A percentile compares a stretch with the other conserved stretches of the same genome.
phyloP scores from a whole-genome alignment of 2,797 vertebrate species.

The Pangasius mekongensis region DNA sequence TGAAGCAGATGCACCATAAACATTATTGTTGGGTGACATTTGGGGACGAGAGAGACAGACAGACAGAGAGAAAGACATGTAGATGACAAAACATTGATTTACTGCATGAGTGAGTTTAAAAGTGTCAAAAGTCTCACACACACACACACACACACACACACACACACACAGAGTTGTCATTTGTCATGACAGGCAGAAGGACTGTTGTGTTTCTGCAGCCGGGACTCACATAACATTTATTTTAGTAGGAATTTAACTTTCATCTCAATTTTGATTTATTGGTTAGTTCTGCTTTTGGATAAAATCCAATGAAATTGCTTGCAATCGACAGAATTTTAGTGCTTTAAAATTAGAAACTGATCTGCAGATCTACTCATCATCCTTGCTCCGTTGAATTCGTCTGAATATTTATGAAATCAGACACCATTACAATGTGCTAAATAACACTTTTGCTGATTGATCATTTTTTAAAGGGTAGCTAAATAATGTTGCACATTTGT shows the following conservation, averaged over 20 bases:
- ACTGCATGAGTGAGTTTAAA: not conserved
- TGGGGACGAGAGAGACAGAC: constrained; percentile 14
- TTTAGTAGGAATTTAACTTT: not conserved
- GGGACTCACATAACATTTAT: not conserved
- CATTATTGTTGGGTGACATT: constrained; percentile 25
- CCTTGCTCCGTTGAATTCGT: too few relatives aligned
- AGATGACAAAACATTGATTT: constrained; percentile 30
- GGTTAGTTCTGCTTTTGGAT: not conserved
- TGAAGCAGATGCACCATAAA: constrained; percentile 27
- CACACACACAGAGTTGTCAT: constrained; percentile 6
- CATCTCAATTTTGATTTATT: not conserved
- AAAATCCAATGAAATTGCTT: not conserved
- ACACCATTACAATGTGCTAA: not conserved
- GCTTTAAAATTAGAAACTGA: not conserved
- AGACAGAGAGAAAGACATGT: constrained; percentile 27
- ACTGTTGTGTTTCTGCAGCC: not conserved
- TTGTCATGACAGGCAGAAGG: not conserved
- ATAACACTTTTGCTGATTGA: not conserved
- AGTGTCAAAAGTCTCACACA: constrained; percentile 23
- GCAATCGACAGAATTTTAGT: too few relatives aligned
- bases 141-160: constrained; percentile 55
- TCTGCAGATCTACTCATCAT: not conserved
- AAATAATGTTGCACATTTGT: too few relatives aligned
- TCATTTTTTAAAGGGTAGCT: not conserved
- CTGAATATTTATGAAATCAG: not conserved